A percentile compares a stretch with the other conserved stretches of the same genome.
Evolutionary conservation across 2,888 invertebrate genomes (phyloP).

Genomic region (Drosophila emarginata): DNA sequence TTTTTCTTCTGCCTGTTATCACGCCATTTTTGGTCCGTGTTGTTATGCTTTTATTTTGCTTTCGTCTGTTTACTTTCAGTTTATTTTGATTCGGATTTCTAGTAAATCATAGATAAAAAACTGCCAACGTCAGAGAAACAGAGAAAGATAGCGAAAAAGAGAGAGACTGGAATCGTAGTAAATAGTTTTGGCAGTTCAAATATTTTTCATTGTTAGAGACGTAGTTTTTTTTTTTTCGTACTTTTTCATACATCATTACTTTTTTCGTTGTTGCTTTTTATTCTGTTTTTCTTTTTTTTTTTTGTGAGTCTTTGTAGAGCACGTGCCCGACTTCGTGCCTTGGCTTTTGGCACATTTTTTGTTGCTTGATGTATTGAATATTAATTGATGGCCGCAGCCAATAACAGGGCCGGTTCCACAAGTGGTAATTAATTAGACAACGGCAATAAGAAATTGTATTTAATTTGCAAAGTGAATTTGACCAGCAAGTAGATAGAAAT

Average conservation of each 20-base stretch:
- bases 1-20: constrained; percentile 23
- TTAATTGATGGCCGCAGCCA: neutral
- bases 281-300: constrained; percentile 10
- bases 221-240: constrained; percentile 33
- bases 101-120: constrained; percentile 52
- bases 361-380: neutral
- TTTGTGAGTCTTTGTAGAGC: constrained; percentile 31
- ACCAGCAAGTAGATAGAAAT: no score
- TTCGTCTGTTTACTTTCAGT: constrained; percentile 37
- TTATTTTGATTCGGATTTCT: constrained; percentile 42
- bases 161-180: constrained; percentile 30
- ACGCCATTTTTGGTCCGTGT: constrained; percentile 28
- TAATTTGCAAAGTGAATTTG: no score
- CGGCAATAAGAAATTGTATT: neutral
- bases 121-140: constrained; percentile 30
- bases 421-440: neutral
- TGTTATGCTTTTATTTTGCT: constrained; percentile 17
- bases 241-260: constrained; percentile 16
- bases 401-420: neutral
- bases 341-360: constrained; percentile 2
- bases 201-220: constrained; percentile 45
- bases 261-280: no score
- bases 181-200: constrained; percentile 32
- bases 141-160: constrained; percentile 8
- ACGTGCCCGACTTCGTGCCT: constrained; percentile 50